phyloP scores from a whole-genome alignment of 2,888 invertebrate genomes.

The Euzophera pinguis region DNA sequence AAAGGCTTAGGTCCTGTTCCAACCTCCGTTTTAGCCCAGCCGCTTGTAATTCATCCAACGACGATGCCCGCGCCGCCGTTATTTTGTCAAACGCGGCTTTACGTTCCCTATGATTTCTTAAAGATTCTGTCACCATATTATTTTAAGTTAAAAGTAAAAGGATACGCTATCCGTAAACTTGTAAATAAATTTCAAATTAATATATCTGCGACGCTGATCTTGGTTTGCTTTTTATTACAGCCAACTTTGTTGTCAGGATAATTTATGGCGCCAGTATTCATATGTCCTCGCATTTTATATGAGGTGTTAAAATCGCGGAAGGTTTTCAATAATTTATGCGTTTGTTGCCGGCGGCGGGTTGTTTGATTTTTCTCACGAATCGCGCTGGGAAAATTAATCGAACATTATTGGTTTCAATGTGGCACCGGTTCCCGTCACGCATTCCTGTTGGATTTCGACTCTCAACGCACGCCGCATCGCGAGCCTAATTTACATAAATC shows the following conservation, averaged over 20 bases:
- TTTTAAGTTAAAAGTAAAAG: neutral
- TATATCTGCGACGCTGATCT: neutral
- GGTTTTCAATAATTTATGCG: neutral
- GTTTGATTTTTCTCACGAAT: conserved; percentile 9
- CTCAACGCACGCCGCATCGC: conserved; percentile 35
- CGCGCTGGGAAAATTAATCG: conserved; percentile 16
- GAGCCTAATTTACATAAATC: conserved; percentile 60
- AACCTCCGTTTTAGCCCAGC: neutral
- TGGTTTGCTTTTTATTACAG: conserved; percentile 3
- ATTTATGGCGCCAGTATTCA: conserved; percentile 5
- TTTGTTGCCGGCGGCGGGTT: neutral
- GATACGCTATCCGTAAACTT: neutral
- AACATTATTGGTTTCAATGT: conserved; percentile 21
- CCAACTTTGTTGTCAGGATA: conserved; percentile 1
- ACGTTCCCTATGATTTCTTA: conserved; percentile 5
- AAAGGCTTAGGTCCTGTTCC: conserved; percentile 22
- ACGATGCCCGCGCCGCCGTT: conserved; percentile 28
- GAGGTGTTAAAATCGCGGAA: conserved; percentile 6
- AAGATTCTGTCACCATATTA: neutral
- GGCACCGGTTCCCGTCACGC: conserved; percentile 26
- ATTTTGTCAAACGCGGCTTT: conserved; percentile 13
- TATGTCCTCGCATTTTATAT: conserved; percentile 2
- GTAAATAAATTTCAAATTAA: conserved; percentile 1
- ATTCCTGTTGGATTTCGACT: conserved; percentile 20
- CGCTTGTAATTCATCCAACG: neutral